Conservation (phyloP, 2,113 vertebrate species). For the Elephas maximus region DNA sequence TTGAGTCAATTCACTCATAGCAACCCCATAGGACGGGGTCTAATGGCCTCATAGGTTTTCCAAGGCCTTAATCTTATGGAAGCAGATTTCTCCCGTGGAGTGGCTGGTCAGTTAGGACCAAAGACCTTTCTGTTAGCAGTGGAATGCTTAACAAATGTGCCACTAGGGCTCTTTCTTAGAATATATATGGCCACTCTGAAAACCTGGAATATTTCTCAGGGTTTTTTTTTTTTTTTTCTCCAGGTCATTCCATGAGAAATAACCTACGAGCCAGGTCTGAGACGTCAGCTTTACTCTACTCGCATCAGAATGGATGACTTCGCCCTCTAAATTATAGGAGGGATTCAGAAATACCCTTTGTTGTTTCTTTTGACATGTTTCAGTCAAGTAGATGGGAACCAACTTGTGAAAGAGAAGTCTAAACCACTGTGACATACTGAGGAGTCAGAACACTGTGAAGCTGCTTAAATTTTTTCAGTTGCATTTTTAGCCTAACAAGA, state of each 20-base stretch:
- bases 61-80: not conserved
- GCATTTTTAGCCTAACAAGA: conserved; percentile 52
- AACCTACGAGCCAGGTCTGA: conserved; percentile 8
- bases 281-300: conserved; percentile 34
- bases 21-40: not conserved
- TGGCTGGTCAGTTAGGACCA: not conserved
- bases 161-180: not conserved
- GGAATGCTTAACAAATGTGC: not conserved
- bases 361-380: conserved; percentile 65
- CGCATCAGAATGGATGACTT: not conserved
- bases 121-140: not conserved
- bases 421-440: conserved; percentile 39
- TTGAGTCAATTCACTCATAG: not conserved
- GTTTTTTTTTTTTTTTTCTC: not conserved
- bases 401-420: conserved; percentile 32
- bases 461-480: conserved; percentile 12
- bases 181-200: not conserved
- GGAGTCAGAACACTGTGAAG: conserved; percentile 1
- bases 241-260: not conserved
- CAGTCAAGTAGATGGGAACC: conserved; percentile 60
- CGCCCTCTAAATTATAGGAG: conserved; percentile 27
- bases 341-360: conserved; percentile 53
- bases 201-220: not conserved
- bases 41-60: not conserved
- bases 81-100: not conserved